Conservation (phyloP, 2,888 invertebrate species). For the Pyrrhia umbra region DNA sequence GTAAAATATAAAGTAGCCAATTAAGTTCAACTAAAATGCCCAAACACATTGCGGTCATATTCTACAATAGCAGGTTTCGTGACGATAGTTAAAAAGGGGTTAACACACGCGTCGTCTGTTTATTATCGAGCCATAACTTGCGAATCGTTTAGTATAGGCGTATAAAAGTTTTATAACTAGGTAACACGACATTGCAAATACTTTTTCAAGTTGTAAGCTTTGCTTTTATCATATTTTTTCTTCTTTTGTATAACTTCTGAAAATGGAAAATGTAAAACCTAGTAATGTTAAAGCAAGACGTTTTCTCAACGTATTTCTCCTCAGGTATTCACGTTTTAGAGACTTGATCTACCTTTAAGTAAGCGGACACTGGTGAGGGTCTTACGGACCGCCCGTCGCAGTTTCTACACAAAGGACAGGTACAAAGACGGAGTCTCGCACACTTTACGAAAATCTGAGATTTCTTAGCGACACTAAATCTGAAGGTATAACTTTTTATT, state of each 20-base stretch:
- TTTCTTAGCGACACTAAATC: constrained; percentile 47
- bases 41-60: constrained; percentile 36
- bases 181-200: constrained; percentile 33
- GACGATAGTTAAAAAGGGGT: constrained; percentile 42
- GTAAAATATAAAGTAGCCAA: constrained; percentile 16
- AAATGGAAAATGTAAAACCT: constrained; percentile 16
- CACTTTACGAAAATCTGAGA: constrained; percentile 47
- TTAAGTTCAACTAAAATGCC: constrained; percentile 32
- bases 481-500: constrained; percentile 49
- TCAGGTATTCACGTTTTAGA: constrained; percentile 32
- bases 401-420: constrained; percentile 48
- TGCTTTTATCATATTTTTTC: neutral
- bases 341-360: constrained; percentile 50
- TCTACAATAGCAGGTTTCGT: constrained; percentile 39
- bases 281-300: constrained; percentile 26
- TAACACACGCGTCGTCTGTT: constrained; percentile 55
- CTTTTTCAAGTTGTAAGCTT: constrained; percentile 19
- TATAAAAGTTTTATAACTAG: constrained; percentile 50
- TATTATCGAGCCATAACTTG: constrained; percentile 55
- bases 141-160: constrained; percentile 51
- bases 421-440: constrained; percentile 38
- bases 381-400: constrained; percentile 49
- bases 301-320: constrained; percentile 29
- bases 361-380: constrained; percentile 48
- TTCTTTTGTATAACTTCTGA: neutral